Conservation (phyloP, 1,140 invertebrate genomes). For the Glomeris maerens region DNA sequence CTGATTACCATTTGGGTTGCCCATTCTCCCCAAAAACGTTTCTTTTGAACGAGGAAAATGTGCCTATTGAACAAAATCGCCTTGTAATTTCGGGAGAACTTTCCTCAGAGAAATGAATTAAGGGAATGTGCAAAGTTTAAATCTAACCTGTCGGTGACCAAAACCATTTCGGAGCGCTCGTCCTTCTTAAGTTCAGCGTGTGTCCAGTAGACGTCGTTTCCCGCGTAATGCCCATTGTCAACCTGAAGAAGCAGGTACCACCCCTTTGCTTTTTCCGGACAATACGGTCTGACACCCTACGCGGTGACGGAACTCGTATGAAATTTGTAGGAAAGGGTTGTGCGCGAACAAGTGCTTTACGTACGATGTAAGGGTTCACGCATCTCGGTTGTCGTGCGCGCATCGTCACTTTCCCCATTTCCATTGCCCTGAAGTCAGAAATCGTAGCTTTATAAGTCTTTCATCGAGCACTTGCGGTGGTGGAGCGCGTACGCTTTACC, state of each 20-base stretch:
- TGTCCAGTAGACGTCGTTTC: constrained; percentile 52
- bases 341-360: too few relatives aligned
- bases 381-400: constrained; percentile 52
- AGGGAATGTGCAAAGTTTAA: too few relatives aligned
- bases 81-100: not conserved
- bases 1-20: constrained; percentile 58
- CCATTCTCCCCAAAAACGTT: constrained; percentile 53
- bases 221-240: constrained; percentile 47
- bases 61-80: constrained; percentile 41
- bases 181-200: constrained; percentile 46
- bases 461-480: too few relatives aligned
- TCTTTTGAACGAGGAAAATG: constrained; percentile 55
- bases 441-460: too few relatives aligned
- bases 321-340: too few relatives aligned
- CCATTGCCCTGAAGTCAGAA: constrained; percentile 40
- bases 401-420: constrained; percentile 47
- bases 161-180: constrained; percentile 34
- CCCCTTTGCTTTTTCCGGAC: constrained; percentile 45
- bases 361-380: constrained; percentile 48
- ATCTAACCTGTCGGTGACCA: constrained; percentile 49
- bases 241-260: constrained; percentile 41
- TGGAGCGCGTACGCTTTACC: too few relatives aligned
- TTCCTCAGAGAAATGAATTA: not conserved
- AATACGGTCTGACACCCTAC: constrained; percentile 50
- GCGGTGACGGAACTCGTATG: constrained; percentile 16